Conservation (phyloP, 2,797 vertebrate species). For the Carcharodon carcharias region DNA sequence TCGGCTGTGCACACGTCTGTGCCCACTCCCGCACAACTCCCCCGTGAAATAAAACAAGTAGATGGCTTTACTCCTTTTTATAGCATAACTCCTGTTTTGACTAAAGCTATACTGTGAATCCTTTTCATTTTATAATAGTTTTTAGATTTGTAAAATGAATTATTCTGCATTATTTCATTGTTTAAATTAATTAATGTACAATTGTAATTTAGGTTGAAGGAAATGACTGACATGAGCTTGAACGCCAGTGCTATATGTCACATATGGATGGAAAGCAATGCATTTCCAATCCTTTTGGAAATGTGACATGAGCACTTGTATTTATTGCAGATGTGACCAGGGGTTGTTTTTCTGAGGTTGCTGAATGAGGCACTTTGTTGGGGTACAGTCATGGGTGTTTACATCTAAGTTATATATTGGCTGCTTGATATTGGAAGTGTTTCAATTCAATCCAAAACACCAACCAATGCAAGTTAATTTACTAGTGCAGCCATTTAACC, state of each 20-base stretch:
- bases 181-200: not conserved
- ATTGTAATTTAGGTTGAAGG: not conserved
- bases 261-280: not conserved
- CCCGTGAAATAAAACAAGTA: not conserved
- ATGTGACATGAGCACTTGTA: not conserved
- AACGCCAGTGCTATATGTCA: not conserved
- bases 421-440: not conserved
- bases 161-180: not conserved
- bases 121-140: not conserved
- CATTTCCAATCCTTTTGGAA: not conserved
- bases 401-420: not conserved
- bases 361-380: not conserved
- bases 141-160: not conserved
- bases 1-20: no score
- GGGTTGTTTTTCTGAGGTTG: not conserved
- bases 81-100: not conserved
- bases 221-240: not conserved
- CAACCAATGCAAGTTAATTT: not conserved
- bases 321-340: not conserved
- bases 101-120: not conserved
- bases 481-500: not conserved
- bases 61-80: not conserved
- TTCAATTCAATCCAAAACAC: not conserved
- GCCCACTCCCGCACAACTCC: no score
- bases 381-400: not conserved